Evolutionary conservation across 2,797 vertebrate species (phyloP), one percentile per base, ranked within the genome.

Genomic region (Poeciliopsis presidionis): DNA sequence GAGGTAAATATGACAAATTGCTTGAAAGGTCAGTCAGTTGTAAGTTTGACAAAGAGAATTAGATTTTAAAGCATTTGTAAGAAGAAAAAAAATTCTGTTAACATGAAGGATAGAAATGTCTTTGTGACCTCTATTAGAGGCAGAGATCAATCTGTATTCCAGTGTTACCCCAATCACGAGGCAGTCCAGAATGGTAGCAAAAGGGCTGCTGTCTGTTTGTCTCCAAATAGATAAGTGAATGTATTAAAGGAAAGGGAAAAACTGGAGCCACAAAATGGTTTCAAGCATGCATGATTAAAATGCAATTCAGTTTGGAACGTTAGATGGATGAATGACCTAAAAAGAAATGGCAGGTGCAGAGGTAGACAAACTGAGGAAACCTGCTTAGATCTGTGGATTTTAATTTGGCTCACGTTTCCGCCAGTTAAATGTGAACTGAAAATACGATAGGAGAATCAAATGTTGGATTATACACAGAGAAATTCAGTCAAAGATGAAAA

Each of bases 261-360:
- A 90, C 81, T 83, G 63, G 87, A 89, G 86, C 81, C 90, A 86
- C 91, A 92, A 90, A 71, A 94, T 93, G 91, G 90, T 89, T 91
- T 85, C 95, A 94, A 90, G 93, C 85, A 88, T 79, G 85, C 86
- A 88, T 90, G 88, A 94, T 94, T 94, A 94, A 94, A 95, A 90
- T 82, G 84, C 90, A 92, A 92, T 94, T 93, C 86, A 89, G 88
- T 94, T 86, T 88, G 84, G 74, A 87, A 69, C 78, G 73, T 49
- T 82, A 94, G 87, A 94, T 86, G 82, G 88, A 94, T 93, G 88
- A 86, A 83, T 86, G 87, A 75, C 80, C 84, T 91, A 90, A 93
- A 87, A 73, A 73, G 87, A 92, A 88, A 74, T 39, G 83, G 88
- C 91, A 90, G 84, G 79, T 81, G 85, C 76, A 74, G 90, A 93